A percentile compares a stretch with the other conserved stretches of the same genome.
Evolutionary conservation across 2,113 vertebrate genomes (phyloP).

Genomic region (Scophthalmus maximus): DNA sequence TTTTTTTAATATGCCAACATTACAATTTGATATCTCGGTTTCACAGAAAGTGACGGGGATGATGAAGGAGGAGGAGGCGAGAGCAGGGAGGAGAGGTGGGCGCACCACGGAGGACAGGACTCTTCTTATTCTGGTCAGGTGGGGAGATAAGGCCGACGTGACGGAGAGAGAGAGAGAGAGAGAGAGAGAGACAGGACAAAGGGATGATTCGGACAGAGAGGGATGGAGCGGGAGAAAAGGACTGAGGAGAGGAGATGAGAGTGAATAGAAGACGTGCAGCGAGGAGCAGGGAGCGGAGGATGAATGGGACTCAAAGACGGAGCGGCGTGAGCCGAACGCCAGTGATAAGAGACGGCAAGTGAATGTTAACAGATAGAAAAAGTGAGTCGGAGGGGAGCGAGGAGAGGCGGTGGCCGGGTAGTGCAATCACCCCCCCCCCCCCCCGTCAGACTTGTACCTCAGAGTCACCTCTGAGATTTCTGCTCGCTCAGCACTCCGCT

Average conservation of each 20-base stretch:
- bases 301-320: conserved; percentile 21
- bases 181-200: no score
- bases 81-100: background rate
- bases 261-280: conserved; percentile 21
- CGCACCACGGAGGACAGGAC: conserved; percentile 3
- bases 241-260: conserved; percentile 73
- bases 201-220: conserved; percentile 25
- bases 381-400: background rate
- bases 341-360: conserved; percentile 11
- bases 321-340: background rate
- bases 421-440: conserved; percentile 48
- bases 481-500: conserved; percentile 61
- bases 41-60: background rate
- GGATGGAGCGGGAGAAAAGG: conserved; percentile 52
- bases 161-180: background rate
- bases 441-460: conserved; percentile 46
- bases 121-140: conserved; percentile 29
- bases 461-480: conserved; percentile 65
- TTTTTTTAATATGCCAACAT: background rate
- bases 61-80: background rate
- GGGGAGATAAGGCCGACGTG: conserved; percentile 27
- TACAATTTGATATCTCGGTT: conserved; percentile 8
- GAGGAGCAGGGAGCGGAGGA: conserved; percentile 46
- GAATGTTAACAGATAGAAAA: conserved; percentile 40
- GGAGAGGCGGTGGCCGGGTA: background rate